These are phyloP conservation scores for Ariopsis seemanni DNA, from an alignment of 2,113 vertebrate species.

Conservation along the genomic window DNA sequence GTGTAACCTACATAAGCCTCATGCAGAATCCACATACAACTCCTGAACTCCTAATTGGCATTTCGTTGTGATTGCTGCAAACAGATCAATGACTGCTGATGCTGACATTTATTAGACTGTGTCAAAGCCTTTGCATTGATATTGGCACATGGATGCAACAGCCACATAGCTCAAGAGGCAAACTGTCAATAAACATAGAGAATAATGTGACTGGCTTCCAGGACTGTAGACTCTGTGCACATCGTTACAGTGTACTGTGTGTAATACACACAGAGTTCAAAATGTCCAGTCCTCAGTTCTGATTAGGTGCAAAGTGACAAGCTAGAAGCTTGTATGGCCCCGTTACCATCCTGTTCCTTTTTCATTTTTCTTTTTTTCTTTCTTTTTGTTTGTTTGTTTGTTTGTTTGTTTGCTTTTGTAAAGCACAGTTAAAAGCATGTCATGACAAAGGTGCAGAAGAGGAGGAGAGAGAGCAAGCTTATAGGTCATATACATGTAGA, in stretches of 20 bases:
- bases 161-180: constrained; percentile 41
- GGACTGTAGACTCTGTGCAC: constrained; percentile 25
- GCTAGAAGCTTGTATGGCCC: background rate
- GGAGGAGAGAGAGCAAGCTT: constrained; percentile 4
- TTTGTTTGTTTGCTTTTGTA: background rate
- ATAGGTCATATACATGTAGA: background rate
- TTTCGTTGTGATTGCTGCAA: constrained; percentile 37
- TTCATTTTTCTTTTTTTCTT: background rate
- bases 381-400: background rate
- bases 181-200: constrained; percentile 44
- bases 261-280: constrained; percentile 7
- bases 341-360: constrained; percentile 12
- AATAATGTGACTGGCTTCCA: constrained; percentile 42
- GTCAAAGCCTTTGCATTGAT: constrained; percentile 52
- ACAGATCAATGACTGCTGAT: constrained; percentile 52
- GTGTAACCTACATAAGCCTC: background rate
- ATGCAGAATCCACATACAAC: background rate
- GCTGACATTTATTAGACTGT: constrained; percentile 54
- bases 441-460: constrained; percentile 21
- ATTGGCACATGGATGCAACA: constrained; percentile 47
- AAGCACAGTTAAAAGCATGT: constrained; percentile 18
- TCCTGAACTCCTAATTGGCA: constrained; percentile 23
- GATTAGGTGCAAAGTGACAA: constrained; percentile 1
- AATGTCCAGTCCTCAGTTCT: constrained; percentile 18
- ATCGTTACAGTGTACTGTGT: background rate